A percentile compares a stretch with the other conserved stretches of the same genome.
These are phyloP conservation scores for Melanostigma gelatinosum DNA, from an alignment of 2,113 vertebrate species.

Conservation along the genomic window DNA sequence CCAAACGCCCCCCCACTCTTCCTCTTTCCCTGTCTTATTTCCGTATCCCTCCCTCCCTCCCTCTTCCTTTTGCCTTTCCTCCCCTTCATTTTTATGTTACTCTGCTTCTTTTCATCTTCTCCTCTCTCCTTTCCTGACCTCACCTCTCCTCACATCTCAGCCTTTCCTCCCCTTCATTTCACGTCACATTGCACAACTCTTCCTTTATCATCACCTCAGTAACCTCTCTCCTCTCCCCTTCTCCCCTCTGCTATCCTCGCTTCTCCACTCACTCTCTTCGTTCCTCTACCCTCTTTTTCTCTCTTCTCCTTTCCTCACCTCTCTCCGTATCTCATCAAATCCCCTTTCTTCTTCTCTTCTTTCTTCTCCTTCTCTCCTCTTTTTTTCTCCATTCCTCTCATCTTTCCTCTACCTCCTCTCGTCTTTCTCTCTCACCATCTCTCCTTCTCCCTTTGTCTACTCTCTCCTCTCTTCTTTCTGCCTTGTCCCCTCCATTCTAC, in stretches of 20 bases:
- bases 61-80: constrained; percentile 22
- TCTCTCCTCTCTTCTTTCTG: background rate
- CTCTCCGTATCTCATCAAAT: background rate
- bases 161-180: constrained; percentile 19
- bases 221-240: background rate
- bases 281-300: too few relatives aligned
- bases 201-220: constrained; percentile 37
- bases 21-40: constrained; percentile 52
- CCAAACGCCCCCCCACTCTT: constrained; percentile 48
- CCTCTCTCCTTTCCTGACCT: constrained; percentile 12
- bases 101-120: constrained; percentile 37
- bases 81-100: constrained; percentile 22
- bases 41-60: constrained; percentile 37
- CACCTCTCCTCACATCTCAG: background rate
- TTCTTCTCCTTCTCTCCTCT: background rate
- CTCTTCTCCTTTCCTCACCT: background rate
- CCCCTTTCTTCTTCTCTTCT: background rate
- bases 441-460: background rate
- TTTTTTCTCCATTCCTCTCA: too few relatives aligned
- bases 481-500: constrained; percentile 25
- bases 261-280: background rate
- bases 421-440: background rate
- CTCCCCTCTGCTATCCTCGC: background rate
- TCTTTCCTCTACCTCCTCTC: background rate
- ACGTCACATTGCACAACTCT: constrained; percentile 35